Base-by-base conservation (phyloP, 2,113 vertebrate genomes). In the Haliaeetus leucogaster region DNA sequence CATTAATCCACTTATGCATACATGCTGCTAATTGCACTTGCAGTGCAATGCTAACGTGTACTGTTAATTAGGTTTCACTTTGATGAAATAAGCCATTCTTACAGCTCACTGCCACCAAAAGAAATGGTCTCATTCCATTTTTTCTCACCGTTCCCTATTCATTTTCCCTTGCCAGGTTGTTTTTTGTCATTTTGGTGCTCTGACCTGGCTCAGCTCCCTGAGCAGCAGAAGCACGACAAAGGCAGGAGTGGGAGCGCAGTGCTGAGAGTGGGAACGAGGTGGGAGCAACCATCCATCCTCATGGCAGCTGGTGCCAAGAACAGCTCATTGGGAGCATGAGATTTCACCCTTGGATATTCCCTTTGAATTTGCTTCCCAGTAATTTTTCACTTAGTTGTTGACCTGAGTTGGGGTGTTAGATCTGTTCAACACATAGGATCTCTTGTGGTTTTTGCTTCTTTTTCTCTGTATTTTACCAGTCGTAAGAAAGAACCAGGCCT, bases 31-130 rank as follows among this genome's bases (percentile, higher is more conserved):
- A 96, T 97, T 97, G 95, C 96, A 38, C 80, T 95, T 95, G 81
- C 58, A 79, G 45, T 76, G 74, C 0, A 0, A 77, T 91, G 87
- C 78, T 96, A 92, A 92, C 96, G 58, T 56, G 66, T 25, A 4
- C 92, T 88, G 74, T 93, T 97, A 96, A 97, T 97, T 95, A 77
- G 66, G 58, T 93, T 94, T 93, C 62, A 42, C 92, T 96, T 93
- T 80, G 90, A 92, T 96, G 82, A 95, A 96, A 65, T 82, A 93
- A 94, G 45, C 58, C 87, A 50, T 96, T 90, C 78, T 96, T 94
- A 77, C 96, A 96, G 82, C 95, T 96, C 78, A 42, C 82, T 94
- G 78, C 72, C 70, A 92, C 90, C 63, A 80, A 96, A 97, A 95
- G 95, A 92, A 97, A 56, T 23, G 62, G 48, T 77, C 53, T 89